These are phyloP conservation scores for Enteromius trimaculatus DNA, from an alignment of 2,797 vertebrate species.

Conservation along the genomic window DNA sequence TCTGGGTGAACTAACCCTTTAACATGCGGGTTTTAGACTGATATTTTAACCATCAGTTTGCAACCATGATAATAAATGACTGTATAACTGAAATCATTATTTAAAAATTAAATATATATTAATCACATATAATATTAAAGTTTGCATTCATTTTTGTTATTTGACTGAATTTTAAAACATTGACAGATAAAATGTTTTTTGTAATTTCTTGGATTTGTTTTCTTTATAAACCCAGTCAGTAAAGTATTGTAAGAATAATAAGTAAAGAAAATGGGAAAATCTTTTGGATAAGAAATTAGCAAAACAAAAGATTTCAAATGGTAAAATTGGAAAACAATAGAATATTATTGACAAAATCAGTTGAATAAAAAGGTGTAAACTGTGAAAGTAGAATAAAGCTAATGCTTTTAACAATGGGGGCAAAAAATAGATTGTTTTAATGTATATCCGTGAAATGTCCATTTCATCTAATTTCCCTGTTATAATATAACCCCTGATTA, in stretches of 20 bases:
- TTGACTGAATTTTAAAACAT: not conserved
- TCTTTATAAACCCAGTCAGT: not conserved
- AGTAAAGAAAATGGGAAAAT: not conserved
- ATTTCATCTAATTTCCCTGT: not conserved
- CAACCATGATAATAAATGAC: too few species aligned
- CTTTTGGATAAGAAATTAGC: not conserved
- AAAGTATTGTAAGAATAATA: not conserved
- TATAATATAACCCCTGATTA: too few species aligned
- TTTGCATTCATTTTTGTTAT: not conserved
- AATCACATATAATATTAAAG: not conserved
- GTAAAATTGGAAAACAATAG: not conserved
- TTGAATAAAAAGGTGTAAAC: not conserved
- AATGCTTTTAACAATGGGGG: not conserved
- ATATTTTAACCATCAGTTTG: not conserved
- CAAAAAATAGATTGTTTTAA: conserved; percentile 1
- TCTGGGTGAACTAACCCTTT: not conserved
- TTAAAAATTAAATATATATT: not conserved
- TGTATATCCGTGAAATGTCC: not conserved
- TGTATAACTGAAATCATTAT: not conserved
- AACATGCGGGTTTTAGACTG: not conserved
- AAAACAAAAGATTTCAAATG: not conserved
- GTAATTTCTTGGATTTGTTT: not conserved
- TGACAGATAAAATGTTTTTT: not conserved
- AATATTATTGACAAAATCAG: not conserved
- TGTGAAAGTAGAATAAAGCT: not conserved